Base-by-base conservation (phyloP, 2,888 invertebrate species). In the Drosophila peninsularis region DNA sequence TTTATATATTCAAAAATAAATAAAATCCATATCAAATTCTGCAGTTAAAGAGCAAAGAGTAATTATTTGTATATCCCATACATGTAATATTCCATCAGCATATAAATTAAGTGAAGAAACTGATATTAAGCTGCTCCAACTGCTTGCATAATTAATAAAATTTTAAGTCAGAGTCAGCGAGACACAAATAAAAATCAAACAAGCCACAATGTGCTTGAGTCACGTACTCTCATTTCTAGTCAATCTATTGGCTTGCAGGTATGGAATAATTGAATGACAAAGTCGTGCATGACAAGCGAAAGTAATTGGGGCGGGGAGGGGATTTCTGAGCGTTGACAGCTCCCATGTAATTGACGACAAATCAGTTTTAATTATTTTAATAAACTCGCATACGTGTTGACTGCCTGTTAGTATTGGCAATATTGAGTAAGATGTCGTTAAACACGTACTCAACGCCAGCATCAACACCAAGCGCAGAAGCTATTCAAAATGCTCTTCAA, bases 301-400 rank as follows among this genome's bases (percentile, higher is more conserved):
- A 55, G n/a, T n/a, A n/a, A n/a, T n/a, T n/a, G n/a, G n/a, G n/a
- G n/a, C n/a, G n/a, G n/a, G n/a, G n/a, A n/a, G n/a, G n/a, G n/a
- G 34, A 30, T 62, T 50, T 50, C 36, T 55, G 24, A 45, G 37
- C 52, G 50, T 17, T 52, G 64, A 49, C 50, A 41, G 57, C 60
- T 68, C 53, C 53, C 66, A 78, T 71, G 62, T 69, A 75, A 79
- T 66, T 69, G 69, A 70, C 69, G 66, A 45, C 68, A 69, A 84
- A 84, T 75, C 80, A 70, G 77, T 80, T 84, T 84, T 85, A 80
- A 88, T 88, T 84, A 80, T 84, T 82, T 88, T 66, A 71, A 80
- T 80, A 75, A 82, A 78, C 63, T 62, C 58, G 50, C 65, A 56
- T 60, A 82, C 82, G 85, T 82, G 78, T 53, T 69, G 57, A 37